Evolutionary conservation across 2,888 invertebrate species (phyloP), one percentile per base, ranked within the genome.

Genomic region (Heliconius ismenius): DNA sequence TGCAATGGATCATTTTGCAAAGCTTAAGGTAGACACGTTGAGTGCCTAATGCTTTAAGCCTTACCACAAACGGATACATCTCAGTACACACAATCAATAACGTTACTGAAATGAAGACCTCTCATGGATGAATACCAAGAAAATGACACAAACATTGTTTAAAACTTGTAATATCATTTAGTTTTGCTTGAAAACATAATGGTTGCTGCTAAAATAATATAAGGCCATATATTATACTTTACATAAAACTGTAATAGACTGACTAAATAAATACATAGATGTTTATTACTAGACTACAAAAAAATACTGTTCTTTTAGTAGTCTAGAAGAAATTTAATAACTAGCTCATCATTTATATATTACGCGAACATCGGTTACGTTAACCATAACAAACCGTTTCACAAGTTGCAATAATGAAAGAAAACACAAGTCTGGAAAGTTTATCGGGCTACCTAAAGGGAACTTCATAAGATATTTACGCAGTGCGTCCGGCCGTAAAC

Each of bases 401-500:
- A 73, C 84, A 83, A 80, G 83, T 83, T 77, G 75, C 79, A 80
- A 81, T 77, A 80, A 79, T 79, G 75, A 76, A 80, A 76, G 76
- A 80, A 81, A 77, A 81, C 75, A 77, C 79, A 80, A 79, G 72
- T 60, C 76, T 77, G 73, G 72, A 80, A 79, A 80, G 64, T 80
- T 81, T 79, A 80, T 79, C 65, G 77, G 76, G 73, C 75, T 74
- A 69, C 76, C 76, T 69, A 76, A 79, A 77, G 65, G 72, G 75
- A 81, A 84, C 81, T 81, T 83, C 85, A 86, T 86, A 85, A 85
- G 83, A 85, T 84, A 86, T 84, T 83, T 84, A 86, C 83, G 82
- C 79, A 81, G 82, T 78, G 82, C 79, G 77, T 81, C 81, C 81
- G 83, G 83, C 83, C 83, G 82, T 82, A 82, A 87, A 85, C 86